Conservation (phyloP, 2,113 vertebrate species). For the Argyrosomus japonicus region DNA sequence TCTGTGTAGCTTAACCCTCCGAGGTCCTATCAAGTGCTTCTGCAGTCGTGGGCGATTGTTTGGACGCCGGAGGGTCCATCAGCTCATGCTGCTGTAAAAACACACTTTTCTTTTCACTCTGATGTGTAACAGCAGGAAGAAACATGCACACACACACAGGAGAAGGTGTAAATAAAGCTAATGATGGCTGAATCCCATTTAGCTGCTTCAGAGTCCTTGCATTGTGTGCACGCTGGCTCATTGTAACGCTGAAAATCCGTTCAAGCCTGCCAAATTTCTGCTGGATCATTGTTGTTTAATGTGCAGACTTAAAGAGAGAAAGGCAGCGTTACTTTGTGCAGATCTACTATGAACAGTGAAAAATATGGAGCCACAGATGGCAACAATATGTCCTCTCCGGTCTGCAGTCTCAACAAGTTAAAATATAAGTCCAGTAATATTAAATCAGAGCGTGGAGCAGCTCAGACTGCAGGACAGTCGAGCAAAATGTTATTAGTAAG, state of each 20-base stretch:
- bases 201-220: neutral
- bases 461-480: neutral
- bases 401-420: neutral
- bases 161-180: neutral
- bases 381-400: neutral
- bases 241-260: no score
- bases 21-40: no score
- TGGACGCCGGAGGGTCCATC: no score
- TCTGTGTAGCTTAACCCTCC: neutral
- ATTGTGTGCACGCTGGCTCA: neutral
- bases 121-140: no score
- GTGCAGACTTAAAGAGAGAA: neutral
- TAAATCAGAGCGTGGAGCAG: neutral
- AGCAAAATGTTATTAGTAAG: no score
- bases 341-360: neutral
- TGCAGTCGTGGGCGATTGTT: no score
- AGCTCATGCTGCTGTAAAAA: neutral
- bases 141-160: no score
- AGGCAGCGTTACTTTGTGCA: neutral
- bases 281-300: neutral
- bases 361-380: neutral
- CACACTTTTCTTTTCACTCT: no score
- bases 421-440: neutral
- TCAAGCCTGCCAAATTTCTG: no score
- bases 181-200: neutral